Evolutionary conservation across 2,888 invertebrate species (phyloP).

Genomic region (Heliconius erato): DNA sequence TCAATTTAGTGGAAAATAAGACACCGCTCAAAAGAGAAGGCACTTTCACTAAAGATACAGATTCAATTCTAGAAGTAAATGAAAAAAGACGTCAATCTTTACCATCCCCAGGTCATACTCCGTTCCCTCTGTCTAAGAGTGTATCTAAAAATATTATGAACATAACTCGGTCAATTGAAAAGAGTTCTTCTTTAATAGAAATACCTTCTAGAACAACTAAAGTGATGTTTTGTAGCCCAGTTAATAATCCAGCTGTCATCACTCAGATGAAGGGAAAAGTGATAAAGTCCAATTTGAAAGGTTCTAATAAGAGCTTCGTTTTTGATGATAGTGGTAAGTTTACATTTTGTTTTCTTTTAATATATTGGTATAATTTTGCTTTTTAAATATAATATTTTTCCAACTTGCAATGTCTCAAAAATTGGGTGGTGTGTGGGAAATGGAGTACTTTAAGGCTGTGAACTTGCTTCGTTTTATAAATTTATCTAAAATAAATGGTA

Average conservation of each 20-base stretch:
- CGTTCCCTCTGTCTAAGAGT: constrained; percentile 64
- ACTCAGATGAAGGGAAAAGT: constrained; percentile 70
- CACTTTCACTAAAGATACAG: constrained; percentile 76
- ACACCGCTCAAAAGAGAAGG: constrained; percentile 64
- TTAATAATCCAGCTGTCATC: constrained; percentile 63
- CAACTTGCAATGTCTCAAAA: too few species aligned
- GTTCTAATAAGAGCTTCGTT: constrained; percentile 81
- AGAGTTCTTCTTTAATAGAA: constrained; percentile 61
- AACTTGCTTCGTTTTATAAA: too few species aligned
- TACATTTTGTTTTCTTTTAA: not conserved
- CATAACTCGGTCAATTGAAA: constrained; percentile 76
- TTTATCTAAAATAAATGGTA: too few species aligned
- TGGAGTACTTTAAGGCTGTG: too few species aligned
- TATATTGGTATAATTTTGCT: not conserved
- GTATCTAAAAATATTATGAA: constrained; percentile 65
- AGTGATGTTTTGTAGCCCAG: constrained; percentile 82
- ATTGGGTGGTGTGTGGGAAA: too few species aligned
- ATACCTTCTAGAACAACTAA: constrained; percentile 61
- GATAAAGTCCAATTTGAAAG: constrained; percentile 81
- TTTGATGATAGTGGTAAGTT: constrained; percentile 72
- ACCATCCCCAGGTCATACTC: constrained; percentile 75
- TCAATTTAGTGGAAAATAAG: not conserved
- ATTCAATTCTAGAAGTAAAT: constrained; percentile 46
- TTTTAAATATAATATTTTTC: too few species aligned
- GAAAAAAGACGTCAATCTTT: constrained; percentile 59